phyloP scores from a whole-genome alignment of 2,888 invertebrate species.

The Tenthredo notha region DNA sequence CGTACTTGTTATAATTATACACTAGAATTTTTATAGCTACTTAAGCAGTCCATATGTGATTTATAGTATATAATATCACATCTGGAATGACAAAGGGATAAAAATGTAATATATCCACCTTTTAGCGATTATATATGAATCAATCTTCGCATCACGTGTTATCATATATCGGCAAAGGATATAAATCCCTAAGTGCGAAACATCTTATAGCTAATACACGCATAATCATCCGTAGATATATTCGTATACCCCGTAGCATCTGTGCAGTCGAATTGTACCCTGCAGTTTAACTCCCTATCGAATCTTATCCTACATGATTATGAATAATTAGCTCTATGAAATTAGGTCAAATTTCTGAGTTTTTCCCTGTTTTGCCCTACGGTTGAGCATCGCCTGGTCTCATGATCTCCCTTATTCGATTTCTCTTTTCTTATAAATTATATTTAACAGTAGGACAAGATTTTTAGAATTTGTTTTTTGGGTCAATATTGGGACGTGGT shows the following conservation, averaged over 20 bases:
- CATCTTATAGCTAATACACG: no score
- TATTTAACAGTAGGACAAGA: background rate
- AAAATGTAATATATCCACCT: background rate
- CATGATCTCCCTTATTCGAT: background rate
- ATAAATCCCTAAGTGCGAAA: background rate
- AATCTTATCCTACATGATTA: no score
- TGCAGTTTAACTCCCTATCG: no score
- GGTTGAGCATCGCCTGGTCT: background rate
- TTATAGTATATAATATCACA: background rate
- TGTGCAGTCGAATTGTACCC: no score
- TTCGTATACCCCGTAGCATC: no score
- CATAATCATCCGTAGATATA: no score
- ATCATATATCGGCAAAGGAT: background rate
- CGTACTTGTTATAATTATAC: background rate
- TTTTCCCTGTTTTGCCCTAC: background rate
- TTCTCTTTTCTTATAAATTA: background rate
- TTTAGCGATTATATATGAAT: background rate
- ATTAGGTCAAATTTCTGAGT: background rate
- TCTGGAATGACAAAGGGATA: background rate
- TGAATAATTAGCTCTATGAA: background rate
- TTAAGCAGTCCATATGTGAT: background rate
- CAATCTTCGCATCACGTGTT: background rate
- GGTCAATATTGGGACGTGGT: constrained; percentile 1
- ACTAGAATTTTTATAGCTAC: constrained; percentile 3
- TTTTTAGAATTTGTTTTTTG: background rate